Evolutionary conservation across 2,888 invertebrate genomes (phyloP).

Genomic region (Marasmarcha lunaedactyla): DNA sequence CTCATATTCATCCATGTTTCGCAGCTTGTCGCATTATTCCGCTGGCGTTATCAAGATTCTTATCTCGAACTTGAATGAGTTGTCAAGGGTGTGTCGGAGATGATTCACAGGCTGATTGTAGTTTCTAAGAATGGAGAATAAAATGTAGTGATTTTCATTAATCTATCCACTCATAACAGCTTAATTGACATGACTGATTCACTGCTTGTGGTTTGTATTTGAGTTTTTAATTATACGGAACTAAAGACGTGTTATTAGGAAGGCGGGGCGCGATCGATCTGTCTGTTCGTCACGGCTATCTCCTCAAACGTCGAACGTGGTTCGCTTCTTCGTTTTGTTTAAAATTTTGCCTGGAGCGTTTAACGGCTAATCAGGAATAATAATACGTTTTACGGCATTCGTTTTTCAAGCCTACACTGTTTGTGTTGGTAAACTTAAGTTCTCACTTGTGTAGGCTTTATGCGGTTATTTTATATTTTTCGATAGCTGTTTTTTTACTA

Average conservation of each 20-base stretch:
- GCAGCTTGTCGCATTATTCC: slow-evolving; percentile 29
- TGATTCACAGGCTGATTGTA: slow-evolving; percentile 41
- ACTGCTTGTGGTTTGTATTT: slow-evolving; percentile 54
- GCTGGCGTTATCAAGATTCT: slow-evolving; percentile 43
- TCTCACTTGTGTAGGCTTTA: too few species aligned
- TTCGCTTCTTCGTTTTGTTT: slow-evolving; percentile 24
- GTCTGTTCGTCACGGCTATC: slow-evolving; percentile 54
- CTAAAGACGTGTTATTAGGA: slow-evolving; percentile 55
- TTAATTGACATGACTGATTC: slow-evolving; percentile 59
- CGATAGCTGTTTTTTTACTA: too few species aligned
- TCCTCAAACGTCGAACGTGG: slow-evolving; percentile 25
- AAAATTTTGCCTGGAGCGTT: slow-evolving; percentile 5
- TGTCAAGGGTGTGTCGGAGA: slow-evolving; percentile 44
- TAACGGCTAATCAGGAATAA: slow-evolving; percentile 1
- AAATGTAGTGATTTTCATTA: slow-evolving; percentile 43
- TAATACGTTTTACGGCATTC: neutral
- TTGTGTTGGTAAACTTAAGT: too few species aligned
- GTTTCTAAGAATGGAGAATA: slow-evolving; percentile 39
- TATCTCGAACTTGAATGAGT: slow-evolving; percentile 40
- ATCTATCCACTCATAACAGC: slow-evolving; percentile 43
- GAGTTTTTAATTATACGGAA: slow-evolving; percentile 65
- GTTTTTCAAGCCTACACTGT: neutral
- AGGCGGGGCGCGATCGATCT: slow-evolving; percentile 41
- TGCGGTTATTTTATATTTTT: too few species aligned
- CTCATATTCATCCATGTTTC: slow-evolving; percentile 45